Conservation (phyloP, 2,113 vertebrate genomes). For the Paralichthys olivaceus region DNA sequence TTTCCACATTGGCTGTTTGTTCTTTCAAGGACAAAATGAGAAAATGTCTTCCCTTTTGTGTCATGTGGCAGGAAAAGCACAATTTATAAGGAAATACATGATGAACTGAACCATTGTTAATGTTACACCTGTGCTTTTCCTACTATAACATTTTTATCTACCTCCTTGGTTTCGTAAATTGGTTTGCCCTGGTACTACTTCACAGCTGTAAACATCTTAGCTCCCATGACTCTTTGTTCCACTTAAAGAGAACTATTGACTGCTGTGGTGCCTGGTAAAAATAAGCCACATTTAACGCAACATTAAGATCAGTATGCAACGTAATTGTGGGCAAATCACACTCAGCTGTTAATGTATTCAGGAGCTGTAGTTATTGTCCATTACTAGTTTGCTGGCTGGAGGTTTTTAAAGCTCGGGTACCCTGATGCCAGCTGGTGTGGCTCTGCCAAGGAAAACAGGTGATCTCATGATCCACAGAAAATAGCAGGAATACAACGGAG, state of each 20-base stretch:
- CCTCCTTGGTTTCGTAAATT: too few species aligned
- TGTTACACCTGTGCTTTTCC: background rate
- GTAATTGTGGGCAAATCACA: conserved; percentile 19
- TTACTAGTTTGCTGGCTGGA: conserved; percentile 31
- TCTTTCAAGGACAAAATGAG: too few species aligned
- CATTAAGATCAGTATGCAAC: conserved; percentile 26
- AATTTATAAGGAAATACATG: too few species aligned
- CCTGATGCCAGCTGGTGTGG: conserved; percentile 28
- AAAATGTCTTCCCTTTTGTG: too few species aligned
- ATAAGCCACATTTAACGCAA: conserved; percentile 30
- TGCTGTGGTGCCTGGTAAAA: conserved; percentile 10
- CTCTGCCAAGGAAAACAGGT: conserved; percentile 46
- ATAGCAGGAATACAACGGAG: background rate
- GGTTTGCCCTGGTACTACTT: background rate
- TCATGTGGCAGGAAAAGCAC: too few species aligned
- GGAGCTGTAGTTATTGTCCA: conserved; percentile 32
- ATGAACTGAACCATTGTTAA: background rate
- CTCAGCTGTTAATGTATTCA: conserved; percentile 27
- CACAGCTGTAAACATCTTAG: background rate
- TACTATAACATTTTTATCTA: too few species aligned
- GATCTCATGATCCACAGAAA: background rate
- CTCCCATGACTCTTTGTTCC: background rate
- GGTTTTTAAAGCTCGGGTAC: conserved; percentile 7
- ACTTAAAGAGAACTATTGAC: background rate
- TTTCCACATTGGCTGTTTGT: too few species aligned